phyloP scores from a whole-genome alignment of 1,140 invertebrate species.

The Neodiprion lecontei region DNA sequence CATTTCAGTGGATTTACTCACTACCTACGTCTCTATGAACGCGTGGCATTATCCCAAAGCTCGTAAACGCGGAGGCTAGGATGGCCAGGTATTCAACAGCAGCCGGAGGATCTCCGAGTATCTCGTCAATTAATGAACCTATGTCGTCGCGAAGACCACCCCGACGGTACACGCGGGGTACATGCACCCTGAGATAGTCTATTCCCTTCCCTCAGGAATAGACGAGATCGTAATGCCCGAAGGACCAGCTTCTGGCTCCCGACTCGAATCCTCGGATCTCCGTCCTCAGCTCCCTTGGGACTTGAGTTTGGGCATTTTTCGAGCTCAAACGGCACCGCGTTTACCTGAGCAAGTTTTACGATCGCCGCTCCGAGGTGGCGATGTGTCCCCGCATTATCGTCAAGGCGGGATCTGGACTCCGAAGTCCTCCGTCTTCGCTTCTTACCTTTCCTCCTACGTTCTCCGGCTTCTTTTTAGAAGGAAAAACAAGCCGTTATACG shows the following conservation, averaged over 20 bases:
- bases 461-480: slow-evolving; percentile 23
- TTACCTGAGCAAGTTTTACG: slow-evolving; percentile 61
- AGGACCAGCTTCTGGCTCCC: not conserved
- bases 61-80: not conserved
- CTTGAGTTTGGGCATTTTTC: slow-evolving; percentile 1
- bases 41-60: no score
- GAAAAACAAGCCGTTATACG: not conserved
- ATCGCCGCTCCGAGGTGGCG: slow-evolving; percentile 61
- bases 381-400: slow-evolving; percentile 60
- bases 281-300: not conserved
- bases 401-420: slow-evolving; percentile 50
- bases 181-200: slow-evolving; percentile 34
- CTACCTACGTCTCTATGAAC: no score
- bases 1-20: no score
- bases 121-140: slow-evolving; percentile 59
- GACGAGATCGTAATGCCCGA: not conserved
- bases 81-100: not conserved
- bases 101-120: slow-evolving; percentile 31
- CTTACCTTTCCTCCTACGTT: slow-evolving; percentile 30
- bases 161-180: slow-evolving; percentile 49
- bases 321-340: slow-evolving; percentile 56
- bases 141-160: slow-evolving; percentile 56
- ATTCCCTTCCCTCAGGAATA: slow-evolving; percentile 15
- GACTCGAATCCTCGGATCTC: not conserved
- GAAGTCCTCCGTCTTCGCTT: not conserved